Evolutionary conservation across 1,140 invertebrate species (phyloP), one percentile per base, ranked within the genome.

Genomic region (Octopus bimaculoides): DNA sequence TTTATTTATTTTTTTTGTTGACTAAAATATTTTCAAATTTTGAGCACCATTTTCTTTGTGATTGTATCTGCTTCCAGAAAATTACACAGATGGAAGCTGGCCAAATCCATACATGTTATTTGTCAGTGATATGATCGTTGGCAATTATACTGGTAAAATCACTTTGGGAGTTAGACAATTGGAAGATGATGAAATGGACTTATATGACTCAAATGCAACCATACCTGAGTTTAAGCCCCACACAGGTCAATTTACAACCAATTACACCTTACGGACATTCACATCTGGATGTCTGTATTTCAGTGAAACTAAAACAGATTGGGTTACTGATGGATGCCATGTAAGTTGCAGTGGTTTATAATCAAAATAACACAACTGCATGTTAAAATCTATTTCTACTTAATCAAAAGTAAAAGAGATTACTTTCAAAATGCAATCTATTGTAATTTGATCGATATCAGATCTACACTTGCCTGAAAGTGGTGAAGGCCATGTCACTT

Each of bases 121-220:
- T 75, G 61, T 88, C 5, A 77, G 79, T 55, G 82, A 82, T 75
- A 76, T 79, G 14, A 53, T 82, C 6, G 54, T 85, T 4, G 79
- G 80, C 52, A 77, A 83, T 54, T 83, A 80, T 61, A 82, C 79
- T 10, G 87, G 86, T 10, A 80, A 77, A 9, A 79, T 83, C 3
- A 82, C 82, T 69, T 55, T 88, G 4, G 85, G 83, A 26, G 80
- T 89, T 1, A 53, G 86, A 26, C 83, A 89, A 77, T 76, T 88
- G 14, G 73, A 77, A 7, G 10, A 54, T 14, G 54, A 55, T 0
- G 85, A 87, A 73, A 77, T 80, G 17, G 80, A 86, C 71, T 71
- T 79, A 26, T 83, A 81, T 61, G 61, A 14, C 6, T 75, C 76
- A 12, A 83, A 82, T 41, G 20, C 71, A 0, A 54, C 80, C 4